Evolutionary conservation across 2,888 invertebrate genomes (phyloP).

Genomic region (Acleris literana): DNA sequence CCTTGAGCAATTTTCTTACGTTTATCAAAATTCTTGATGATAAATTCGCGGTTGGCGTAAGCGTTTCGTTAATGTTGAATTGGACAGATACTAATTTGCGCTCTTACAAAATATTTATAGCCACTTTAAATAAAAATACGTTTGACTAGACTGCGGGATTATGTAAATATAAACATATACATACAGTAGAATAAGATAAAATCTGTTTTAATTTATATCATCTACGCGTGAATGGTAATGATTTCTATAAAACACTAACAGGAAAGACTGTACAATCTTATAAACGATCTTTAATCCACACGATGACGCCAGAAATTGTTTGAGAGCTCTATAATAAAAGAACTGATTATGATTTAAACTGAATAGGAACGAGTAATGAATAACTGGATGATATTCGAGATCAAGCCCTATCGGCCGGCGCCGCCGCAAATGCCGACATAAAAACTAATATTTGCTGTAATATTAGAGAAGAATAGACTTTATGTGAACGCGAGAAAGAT

Average conservation of each 20-base stretch:
- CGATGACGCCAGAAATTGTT: slow-evolving; percentile 48
- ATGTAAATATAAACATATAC: slow-evolving; percentile 26
- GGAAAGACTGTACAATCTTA: slow-evolving; percentile 42
- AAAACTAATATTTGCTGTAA: slow-evolving; percentile 39
- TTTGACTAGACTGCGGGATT: slow-evolving; percentile 24
- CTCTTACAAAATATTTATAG: slow-evolving; percentile 35
- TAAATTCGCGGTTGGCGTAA: slow-evolving; percentile 37
- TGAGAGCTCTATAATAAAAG: slow-evolving; percentile 46
- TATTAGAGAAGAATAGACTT: slow-evolving; percentile 45
- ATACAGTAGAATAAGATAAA: slow-evolving; percentile 15
- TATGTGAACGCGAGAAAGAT: slow-evolving; percentile 43
- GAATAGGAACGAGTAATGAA: slow-evolving; percentile 78
- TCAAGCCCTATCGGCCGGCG: slow-evolving; percentile 75
- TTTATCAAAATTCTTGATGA: slow-evolving; percentile 37
- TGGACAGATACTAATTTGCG: slow-evolving; percentile 34
- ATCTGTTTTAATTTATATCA: slow-evolving; percentile 11
- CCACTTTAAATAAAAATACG: slow-evolving; percentile 33
- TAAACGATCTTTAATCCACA: slow-evolving; percentile 55
- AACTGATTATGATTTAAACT: slow-evolving; percentile 78
- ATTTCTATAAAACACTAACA: not conserved
- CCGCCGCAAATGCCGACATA: slow-evolving; percentile 68
- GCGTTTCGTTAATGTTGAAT: slow-evolving; percentile 36
- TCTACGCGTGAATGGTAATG: slow-evolving; percentile 7
- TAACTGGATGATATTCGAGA: slow-evolving; percentile 82
- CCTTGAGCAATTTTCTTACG: slow-evolving; percentile 54